Percentiles rank a stretch among this genome's conserved stretches.
Evolutionary conservation across 2,888 invertebrate species (phyloP).

Genomic region (Platycheirus rosarum): DNA sequence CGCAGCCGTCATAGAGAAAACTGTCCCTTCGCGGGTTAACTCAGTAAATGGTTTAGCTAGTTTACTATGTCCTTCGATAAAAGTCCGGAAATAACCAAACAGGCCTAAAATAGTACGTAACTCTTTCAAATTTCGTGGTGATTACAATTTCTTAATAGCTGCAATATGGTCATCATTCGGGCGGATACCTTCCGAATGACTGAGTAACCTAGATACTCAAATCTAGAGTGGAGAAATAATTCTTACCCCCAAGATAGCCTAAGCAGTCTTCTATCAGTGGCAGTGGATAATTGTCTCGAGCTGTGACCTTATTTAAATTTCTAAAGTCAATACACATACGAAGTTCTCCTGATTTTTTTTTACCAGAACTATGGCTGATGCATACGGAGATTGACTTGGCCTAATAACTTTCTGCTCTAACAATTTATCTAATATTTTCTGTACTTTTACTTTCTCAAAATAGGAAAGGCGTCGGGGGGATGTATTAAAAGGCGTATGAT

Average conservation of each 20-base stretch:
- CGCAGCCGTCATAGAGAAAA: neutral
- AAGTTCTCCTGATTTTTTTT: neutral
- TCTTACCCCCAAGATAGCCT: conserved; percentile 41
- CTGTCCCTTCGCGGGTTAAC: neutral
- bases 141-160: neutral
- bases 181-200: conserved; percentile 58
- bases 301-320: conserved; percentile 1
- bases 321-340: neutral
- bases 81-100: conserved; percentile 1
- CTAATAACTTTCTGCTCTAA: conserved; percentile 19
- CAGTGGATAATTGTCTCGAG: neutral
- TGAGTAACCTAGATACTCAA: conserved; percentile 71
- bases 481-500: conserved; percentile 6
- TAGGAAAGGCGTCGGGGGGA: conserved; percentile 8
- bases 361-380: neutral
- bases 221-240: conserved; percentile 60
- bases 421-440: conserved; percentile 15
- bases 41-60: neutral
- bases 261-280: conserved; percentile 1
- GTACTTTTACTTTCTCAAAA: conserved; percentile 17
- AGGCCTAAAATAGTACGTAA: conserved; percentile 10
- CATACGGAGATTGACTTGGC: conserved; percentile 4
- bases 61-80: neutral
- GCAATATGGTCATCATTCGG: neutral
- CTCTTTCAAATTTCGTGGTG: neutral